phyloP scores from a whole-genome alignment of 2,797 vertebrate species.

The Centropyge bicolor region DNA sequence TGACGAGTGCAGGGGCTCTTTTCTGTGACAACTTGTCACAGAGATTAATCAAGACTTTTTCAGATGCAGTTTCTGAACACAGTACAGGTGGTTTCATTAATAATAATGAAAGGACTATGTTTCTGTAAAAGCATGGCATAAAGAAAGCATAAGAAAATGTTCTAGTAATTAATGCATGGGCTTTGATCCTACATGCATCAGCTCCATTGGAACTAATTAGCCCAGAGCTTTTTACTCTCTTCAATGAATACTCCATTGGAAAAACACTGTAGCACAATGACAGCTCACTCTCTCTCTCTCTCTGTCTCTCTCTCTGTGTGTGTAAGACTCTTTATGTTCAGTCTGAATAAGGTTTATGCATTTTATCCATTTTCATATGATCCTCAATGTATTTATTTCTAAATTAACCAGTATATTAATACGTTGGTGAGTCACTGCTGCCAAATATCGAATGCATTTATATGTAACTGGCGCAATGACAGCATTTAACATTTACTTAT shows the following conservation, averaged over 20 bases:
- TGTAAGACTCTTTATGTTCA: background rate
- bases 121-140: constrained; percentile 17
- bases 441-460: background rate
- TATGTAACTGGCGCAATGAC: background rate
- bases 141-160: background rate
- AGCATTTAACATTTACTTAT: background rate
- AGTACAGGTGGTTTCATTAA: background rate
- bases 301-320: too few relatives aligned
- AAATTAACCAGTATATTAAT: background rate
- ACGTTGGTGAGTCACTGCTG: background rate
- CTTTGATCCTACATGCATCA: constrained; percentile 18
- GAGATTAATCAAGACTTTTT: too few relatives aligned
- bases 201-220: constrained; percentile 49
- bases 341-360: background rate
- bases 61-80: too few relatives aligned
- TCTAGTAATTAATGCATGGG: constrained; percentile 17
- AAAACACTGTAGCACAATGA: background rate
- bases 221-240: background rate
- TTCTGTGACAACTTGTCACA: too few relatives aligned
- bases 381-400: background rate
- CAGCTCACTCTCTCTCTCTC: too few relatives aligned
- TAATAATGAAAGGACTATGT: constrained; percentile 3
- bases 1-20: background rate
- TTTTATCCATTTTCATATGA: background rate
- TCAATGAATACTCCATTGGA: background rate